phyloP scores from a whole-genome alignment of 2,113 vertebrate species.

The Serinus canaria region DNA sequence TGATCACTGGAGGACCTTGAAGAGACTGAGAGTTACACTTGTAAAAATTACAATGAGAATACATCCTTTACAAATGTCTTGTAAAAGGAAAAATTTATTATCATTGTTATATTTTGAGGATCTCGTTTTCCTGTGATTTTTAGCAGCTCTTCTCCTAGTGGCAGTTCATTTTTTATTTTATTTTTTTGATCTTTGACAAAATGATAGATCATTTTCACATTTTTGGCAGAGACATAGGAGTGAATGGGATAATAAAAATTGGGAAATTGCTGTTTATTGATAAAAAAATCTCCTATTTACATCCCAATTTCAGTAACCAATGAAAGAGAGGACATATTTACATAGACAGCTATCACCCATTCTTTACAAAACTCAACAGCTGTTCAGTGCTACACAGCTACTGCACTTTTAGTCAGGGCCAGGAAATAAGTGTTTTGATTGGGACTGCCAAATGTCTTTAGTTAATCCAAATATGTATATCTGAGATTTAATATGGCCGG shows the following conservation, averaged over 20 bases:
- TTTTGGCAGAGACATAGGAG: not conserved
- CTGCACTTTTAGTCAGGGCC: not conserved
- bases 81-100: constrained; percentile 19
- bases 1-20: not conserved
- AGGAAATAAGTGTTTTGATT: not conserved
- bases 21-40: not conserved
- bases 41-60: constrained; percentile 24
- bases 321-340: not conserved
- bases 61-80: not conserved
- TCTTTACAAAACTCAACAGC: not conserved
- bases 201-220: not conserved
- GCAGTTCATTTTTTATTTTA: not conserved
- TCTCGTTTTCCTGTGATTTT: not conserved
- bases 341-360: not conserved
- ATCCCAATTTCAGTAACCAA: not conserved
- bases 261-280: not conserved
- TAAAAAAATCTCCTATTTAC: not conserved
- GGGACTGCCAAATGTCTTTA: not conserved
- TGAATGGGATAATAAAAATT: not conserved
- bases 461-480: not conserved
- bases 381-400: not conserved
- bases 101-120: constrained; percentile 17
- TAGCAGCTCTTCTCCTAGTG: not conserved
- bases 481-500: not conserved
- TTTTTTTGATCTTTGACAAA: not conserved